Base-by-base conservation (phyloP, 2,797 vertebrate genomes). In the Coregonus sp. region DNA sequence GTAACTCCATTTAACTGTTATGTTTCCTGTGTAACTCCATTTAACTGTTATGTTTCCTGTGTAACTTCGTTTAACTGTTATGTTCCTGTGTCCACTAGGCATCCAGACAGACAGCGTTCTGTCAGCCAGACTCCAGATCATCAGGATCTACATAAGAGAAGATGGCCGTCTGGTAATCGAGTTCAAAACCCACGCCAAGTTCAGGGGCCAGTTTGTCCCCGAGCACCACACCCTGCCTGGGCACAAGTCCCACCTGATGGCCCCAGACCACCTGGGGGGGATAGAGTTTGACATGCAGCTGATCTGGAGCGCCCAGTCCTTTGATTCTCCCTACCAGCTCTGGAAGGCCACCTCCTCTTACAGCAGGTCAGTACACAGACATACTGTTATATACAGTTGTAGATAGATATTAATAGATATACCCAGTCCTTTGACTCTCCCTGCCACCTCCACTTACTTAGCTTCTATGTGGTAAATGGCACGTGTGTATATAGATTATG, bases 41-140 rank as follows among this genome's bases (percentile, higher is more conserved):
- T 16, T n/a, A 16, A 4, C 54, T 9, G 40, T 7, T 40, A 2
- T 40, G 40, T 40, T 0, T 2, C 25, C 15, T 56, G 18, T 56
- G 54, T n/a, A 59, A 0, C 54, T 56, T 4, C 1, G 1, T 18
- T 59, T 5, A 18, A 16, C n/a, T 20, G 56, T n/a, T 18, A 20
- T 20, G n/a, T 59, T 9, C 1, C 52, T 29, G 3, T 50, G 20
- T 51, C 47, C 63, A 56, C 89, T n/a, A 99, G 98, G 98, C 33
- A 99, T 99, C 87, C 98, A 99, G 94, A 98, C 98, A 0, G 98
- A 99, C 93, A 99, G 98, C 0, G 96, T 99, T 33, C 96, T 99
- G 74, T 99, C 97, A 0, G 98, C 97, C 67, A 92, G 97, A 65
- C 95, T 99, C 75, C 98, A 99, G 92, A 97, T 99, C 72, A 96